Percentiles rank a stretch among this genome's conserved stretches.
Conservation (phyloP, 2,888 invertebrate genomes). For the Caradrina clavipalpis region DNA sequence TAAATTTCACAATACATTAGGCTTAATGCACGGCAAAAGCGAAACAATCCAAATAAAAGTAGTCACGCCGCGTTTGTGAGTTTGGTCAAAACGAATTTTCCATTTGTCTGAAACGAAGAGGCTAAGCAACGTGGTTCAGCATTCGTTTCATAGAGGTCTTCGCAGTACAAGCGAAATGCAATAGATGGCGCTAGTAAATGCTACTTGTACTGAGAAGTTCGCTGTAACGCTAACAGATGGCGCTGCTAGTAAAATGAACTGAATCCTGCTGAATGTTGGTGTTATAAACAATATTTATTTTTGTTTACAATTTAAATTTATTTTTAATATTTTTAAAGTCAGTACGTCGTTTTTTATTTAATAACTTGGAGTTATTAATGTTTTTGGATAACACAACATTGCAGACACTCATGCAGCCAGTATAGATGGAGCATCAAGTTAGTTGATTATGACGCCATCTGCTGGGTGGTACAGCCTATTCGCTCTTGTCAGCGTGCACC, state of each 20-base stretch:
- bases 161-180: constrained; percentile 35
- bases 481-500: constrained; percentile 6
- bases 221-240: constrained; percentile 47
- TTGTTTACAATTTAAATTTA: neutral
- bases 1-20: constrained; percentile 7
- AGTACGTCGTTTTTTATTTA: neutral
- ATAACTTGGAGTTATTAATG: neutral
- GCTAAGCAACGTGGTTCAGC: constrained; percentile 32
- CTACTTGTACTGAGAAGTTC: constrained; percentile 25
- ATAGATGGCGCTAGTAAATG: constrained; percentile 65
- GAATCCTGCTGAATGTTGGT: neutral
- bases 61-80: constrained; percentile 27
- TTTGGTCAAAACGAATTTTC: constrained; percentile 28
- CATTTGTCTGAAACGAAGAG: constrained; percentile 18
- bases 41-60: constrained; percentile 22
- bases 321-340: neutral
- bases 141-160: constrained; percentile 44
- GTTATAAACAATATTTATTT: neutral
- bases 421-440: constrained; percentile 7
- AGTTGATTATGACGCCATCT: constrained; percentile 40
- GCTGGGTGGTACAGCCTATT: constrained; percentile 4
- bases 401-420: neutral
- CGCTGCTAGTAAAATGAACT: constrained; percentile 26
- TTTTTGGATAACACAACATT: neutral
- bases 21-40: constrained; percentile 2